phyloP scores from a whole-genome alignment of 2,888 invertebrate species.

The Cerastis rubricosa region DNA sequence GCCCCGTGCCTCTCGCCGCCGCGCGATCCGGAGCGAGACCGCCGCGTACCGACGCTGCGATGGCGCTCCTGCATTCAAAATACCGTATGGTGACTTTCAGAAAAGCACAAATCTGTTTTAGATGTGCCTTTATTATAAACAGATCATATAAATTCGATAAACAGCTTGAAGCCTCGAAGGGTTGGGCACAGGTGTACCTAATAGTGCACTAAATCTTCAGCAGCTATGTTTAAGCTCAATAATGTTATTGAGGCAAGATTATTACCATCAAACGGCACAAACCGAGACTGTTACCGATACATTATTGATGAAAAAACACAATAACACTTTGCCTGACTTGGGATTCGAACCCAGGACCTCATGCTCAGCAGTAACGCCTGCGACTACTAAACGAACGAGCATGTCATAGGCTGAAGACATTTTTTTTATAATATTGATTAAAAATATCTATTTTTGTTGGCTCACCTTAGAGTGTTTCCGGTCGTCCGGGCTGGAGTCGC shows the following conservation, averaged over 20 bases:
- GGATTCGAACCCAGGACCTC: not conserved
- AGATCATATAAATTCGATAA: not conserved
- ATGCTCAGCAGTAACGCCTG: not conserved
- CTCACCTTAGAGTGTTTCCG: slow-evolving; percentile 85
- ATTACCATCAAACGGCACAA: not conserved
- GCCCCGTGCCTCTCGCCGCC: slow-evolving; percentile 79
- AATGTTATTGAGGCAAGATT: not conserved
- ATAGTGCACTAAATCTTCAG: not conserved
- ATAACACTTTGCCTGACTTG: not conserved
- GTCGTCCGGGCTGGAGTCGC: slow-evolving; percentile 94
- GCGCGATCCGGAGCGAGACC: slow-evolving; percentile 81
- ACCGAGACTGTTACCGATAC: not conserved
- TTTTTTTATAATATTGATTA: not conserved
- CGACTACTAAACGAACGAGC: not conserved
- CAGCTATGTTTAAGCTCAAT: not conserved
- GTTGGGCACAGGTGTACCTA: not conserved
- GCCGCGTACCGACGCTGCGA: slow-evolving; percentile 76
- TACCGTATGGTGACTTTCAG: not conserved
- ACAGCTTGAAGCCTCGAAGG: not conserved
- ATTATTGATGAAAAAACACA: not conserved
- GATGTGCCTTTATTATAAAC: not conserved
- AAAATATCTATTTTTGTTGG: not conserved
- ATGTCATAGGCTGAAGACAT: not conserved
- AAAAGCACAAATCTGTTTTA: not conserved
- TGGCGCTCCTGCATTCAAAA: slow-evolving; percentile 79